These are phyloP conservation scores for Pristiophorus japonicus DNA, from an alignment of 2,113 vertebrate genomes.

Conservation along the genomic window DNA sequence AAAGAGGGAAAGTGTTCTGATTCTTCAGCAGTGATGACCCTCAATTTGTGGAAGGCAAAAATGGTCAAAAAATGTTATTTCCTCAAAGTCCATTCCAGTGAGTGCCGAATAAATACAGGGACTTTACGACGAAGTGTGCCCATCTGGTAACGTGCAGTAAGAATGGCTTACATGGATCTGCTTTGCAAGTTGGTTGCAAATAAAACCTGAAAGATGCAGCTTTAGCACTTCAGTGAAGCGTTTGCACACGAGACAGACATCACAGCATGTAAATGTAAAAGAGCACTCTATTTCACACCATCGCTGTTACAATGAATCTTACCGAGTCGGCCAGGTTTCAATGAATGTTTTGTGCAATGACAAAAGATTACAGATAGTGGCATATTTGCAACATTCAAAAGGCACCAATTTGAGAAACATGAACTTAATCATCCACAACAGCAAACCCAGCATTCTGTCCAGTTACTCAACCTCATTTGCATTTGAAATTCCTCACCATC, in stretches of 20 bases:
- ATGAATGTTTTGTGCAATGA: not conserved
- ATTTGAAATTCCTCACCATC: not conserved
- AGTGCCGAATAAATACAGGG: too few species aligned
- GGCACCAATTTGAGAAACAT: not conserved
- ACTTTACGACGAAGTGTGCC: not conserved
- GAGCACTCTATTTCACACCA: not conserved
- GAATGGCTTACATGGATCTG: not conserved
- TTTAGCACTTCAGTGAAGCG: not conserved
- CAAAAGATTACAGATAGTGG: not conserved
- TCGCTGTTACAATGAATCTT: not conserved
- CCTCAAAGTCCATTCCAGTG: too few species aligned
- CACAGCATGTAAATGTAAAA: not conserved
- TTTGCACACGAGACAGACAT: not conserved
- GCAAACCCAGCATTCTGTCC: not conserved
- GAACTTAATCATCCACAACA: not conserved
- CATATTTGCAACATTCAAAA: not conserved
- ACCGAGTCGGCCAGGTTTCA: not conserved
- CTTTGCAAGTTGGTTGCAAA: not conserved
- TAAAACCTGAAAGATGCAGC: not conserved
- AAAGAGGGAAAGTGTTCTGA: not conserved
- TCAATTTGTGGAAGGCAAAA: not conserved
- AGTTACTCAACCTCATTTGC: not conserved
- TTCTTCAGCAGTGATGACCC: not conserved
- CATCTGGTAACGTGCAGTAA: not conserved
- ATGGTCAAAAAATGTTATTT: not conserved